Evolutionary conservation across 2,888 invertebrate genomes (phyloP).

Genomic region (Diaprepes abbreviatus): DNA sequence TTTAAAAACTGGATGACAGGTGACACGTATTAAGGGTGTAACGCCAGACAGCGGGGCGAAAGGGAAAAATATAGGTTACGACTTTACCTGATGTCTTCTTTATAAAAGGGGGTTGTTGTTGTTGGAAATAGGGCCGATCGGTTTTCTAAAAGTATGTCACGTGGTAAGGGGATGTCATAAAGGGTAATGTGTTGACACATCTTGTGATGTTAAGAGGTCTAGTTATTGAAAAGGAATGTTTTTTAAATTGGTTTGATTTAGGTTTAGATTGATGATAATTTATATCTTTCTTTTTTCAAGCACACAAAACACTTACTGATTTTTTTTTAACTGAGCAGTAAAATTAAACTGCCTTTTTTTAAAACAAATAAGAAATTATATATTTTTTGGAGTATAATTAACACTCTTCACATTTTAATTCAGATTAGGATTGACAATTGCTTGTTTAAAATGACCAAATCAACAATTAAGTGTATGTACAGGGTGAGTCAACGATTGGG

Average conservation of each 20-base stretch:
- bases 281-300: too few relatives aligned
- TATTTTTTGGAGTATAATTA: too few relatives aligned
- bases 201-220: background rate
- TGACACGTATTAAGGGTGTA: conserved; percentile 1
- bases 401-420: too few relatives aligned
- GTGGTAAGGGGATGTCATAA: conserved; percentile 11
- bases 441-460: too few relatives aligned
- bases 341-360: too few relatives aligned
- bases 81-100: conserved; percentile 17
- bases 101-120: conserved; percentile 18
- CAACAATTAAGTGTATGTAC: too few relatives aligned
- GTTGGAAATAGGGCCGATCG: background rate
- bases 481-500: too few relatives aligned
- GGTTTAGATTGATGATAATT: too few relatives aligned
- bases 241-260: background rate
- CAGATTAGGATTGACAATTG: too few relatives aligned
- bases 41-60: conserved; percentile 1
- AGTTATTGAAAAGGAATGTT: background rate
- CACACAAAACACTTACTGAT: too few relatives aligned
- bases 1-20: conserved; percentile 4
- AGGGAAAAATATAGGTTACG: conserved; percentile 16
- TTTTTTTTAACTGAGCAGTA: too few relatives aligned
- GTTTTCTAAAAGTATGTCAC: conserved; percentile 9
- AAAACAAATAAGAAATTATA: too few relatives aligned
- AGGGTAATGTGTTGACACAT: background rate